Evolutionary conservation across 2,113 vertebrate genomes (phyloP).

Genomic region (Oreochromis tanganicae): DNA sequence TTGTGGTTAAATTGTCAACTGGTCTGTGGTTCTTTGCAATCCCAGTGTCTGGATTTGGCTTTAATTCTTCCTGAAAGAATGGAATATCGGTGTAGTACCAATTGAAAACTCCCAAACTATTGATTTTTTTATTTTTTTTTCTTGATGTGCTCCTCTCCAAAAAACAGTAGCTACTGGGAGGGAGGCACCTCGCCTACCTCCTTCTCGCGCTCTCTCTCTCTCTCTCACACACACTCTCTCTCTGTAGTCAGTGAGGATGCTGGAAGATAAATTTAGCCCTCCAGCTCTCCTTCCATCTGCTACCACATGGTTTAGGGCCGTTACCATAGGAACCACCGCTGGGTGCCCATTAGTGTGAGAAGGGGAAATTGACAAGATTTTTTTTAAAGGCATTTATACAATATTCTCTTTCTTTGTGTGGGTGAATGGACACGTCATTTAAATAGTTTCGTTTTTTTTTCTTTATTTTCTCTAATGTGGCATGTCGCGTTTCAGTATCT

Average conservation of each 20-base stretch:
- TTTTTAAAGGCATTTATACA: slow-evolving; percentile 61
- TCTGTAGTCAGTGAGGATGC: slow-evolving; percentile 69
- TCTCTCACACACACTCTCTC: neutral
- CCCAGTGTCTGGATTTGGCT: neutral
- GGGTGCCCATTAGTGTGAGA: slow-evolving; percentile 72
- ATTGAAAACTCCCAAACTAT: slow-evolving; percentile 28
- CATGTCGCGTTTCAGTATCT: neutral
- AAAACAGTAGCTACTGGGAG: slow-evolving; percentile 35
- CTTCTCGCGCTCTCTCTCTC: neutral
- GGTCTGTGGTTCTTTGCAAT: neutral
- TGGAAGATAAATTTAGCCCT: slow-evolving; percentile 79
- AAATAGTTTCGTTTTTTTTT: fast-evolving
- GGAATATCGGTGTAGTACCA: neutral
- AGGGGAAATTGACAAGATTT: slow-evolving; percentile 65
- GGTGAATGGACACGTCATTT: neutral
- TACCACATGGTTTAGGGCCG: slow-evolving; percentile 78
- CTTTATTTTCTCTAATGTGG: neutral
- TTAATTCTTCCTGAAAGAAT: neutral
- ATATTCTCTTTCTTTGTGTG: slow-evolving; percentile 25
- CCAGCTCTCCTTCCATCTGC: slow-evolving; percentile 78
- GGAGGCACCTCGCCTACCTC: slow-evolving; percentile 38
- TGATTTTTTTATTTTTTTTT: slow-evolving; percentile 58
- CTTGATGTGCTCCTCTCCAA: slow-evolving; percentile 35
- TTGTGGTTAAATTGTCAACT: neutral
- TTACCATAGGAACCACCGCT: slow-evolving; percentile 78